Percentiles rank a stretch among this genome's conserved stretches.
Evolutionary conservation across 2,797 vertebrate species (phyloP).

Genomic region (Lepilemur ruficaudatus): DNA sequence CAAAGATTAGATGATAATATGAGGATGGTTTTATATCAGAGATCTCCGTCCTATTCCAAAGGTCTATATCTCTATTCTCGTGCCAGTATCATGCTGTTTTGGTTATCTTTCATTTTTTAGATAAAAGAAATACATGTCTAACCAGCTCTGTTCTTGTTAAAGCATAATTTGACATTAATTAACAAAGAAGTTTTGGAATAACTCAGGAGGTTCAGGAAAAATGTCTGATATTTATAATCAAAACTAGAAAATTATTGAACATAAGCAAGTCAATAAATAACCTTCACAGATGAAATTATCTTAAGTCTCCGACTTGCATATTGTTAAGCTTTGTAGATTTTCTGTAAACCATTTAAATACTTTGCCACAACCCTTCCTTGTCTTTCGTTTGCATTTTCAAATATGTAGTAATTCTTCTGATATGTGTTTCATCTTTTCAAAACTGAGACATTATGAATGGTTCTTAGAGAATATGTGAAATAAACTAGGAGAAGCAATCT

Average conservation of each 20-base stretch:
- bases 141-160: constrained; percentile 18
- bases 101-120: background rate
- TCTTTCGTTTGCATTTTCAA: background rate
- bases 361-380: background rate
- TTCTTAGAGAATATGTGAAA: background rate
- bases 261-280: background rate
- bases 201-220: background rate
- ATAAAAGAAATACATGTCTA: background rate
- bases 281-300: background rate
- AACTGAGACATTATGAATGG: background rate
- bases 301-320: background rate
- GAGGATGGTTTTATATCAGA: no score
- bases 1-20: no score
- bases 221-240: background rate
- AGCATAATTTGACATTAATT: constrained; percentile 28
- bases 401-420: background rate
- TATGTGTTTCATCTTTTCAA: background rate
- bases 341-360: background rate
- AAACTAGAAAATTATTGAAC: background rate
- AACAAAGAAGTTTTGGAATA: background rate
- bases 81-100: no score
- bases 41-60: no score
- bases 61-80: no score
- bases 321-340: background rate
- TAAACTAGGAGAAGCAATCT: background rate